Conservation (phyloP, 2,888 invertebrate genomes). For the Camponotus fellah region DNA sequence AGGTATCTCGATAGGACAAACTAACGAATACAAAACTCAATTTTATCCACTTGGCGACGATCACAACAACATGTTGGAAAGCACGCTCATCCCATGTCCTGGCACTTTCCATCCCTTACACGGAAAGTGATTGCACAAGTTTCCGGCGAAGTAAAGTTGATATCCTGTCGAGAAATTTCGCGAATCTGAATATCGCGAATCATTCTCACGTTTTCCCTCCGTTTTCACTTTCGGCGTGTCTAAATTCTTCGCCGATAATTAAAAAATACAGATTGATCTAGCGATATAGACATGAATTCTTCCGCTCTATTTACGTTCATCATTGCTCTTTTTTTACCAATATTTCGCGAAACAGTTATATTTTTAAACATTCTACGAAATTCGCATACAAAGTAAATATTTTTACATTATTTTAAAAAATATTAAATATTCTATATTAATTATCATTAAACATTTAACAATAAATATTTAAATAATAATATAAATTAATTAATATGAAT, state of each 20-base stretch:
- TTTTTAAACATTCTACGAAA: background rate
- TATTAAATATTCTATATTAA: slow-evolving; percentile 23
- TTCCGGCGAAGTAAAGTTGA: slow-evolving; percentile 67
- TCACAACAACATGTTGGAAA: slow-evolving; percentile 33
- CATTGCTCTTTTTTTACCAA: background rate
- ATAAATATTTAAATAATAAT: background rate
- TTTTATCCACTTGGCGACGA: background rate
- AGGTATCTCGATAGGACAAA: background rate
- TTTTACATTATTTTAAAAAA: background rate
- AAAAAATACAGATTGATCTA: slow-evolving; percentile 54
- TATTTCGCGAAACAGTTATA: background rate
- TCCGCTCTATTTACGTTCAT: background rate
- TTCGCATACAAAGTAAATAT: background rate
- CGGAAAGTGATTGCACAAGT: slow-evolving; percentile 70
- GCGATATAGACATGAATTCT: background rate
- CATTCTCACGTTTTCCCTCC: slow-evolving; percentile 62
- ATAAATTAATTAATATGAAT: background rate
- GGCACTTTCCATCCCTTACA: slow-evolving; percentile 57
- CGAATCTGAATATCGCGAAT: slow-evolving; percentile 58
- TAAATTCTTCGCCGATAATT: slow-evolving; percentile 51
- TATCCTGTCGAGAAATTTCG: slow-evolving; percentile 55
- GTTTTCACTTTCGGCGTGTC: slow-evolving; percentile 50
- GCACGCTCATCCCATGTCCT: background rate
- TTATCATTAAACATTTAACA: background rate
- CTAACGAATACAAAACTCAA: background rate